A percentile compares a stretch with the other conserved stretches of the same genome.
Evolutionary conservation across 1,140 invertebrate genomes (phyloP).

Genomic region (Sweltsa coloradensis): DNA sequence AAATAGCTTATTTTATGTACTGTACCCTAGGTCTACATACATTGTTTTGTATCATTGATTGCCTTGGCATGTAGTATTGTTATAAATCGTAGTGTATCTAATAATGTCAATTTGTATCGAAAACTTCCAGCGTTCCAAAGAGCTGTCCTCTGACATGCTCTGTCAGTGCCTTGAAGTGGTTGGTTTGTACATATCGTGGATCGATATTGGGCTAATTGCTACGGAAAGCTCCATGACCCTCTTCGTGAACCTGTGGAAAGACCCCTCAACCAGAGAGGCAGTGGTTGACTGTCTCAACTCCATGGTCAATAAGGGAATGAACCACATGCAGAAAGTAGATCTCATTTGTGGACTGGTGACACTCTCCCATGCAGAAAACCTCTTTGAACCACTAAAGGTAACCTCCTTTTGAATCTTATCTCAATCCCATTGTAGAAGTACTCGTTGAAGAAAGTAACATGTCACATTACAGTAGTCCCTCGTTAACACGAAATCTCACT

Average conservation of each 20-base stretch:
- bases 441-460: no score
- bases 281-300: conserved; percentile 42
- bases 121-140: no score
- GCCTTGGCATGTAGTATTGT: no score
- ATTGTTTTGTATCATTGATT: no score
- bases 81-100: no score
- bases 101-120: no score
- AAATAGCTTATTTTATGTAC: no score
- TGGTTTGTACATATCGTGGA: conserved; percentile 45
- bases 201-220: conserved; percentile 43
- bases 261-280: conserved; percentile 30
- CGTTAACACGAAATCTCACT: no score
- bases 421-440: no score
- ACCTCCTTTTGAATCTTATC: not conserved
- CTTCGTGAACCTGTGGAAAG: conserved; percentile 32
- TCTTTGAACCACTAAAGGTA: conserved; percentile 1
- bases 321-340: conserved; percentile 38
- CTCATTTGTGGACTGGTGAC: conserved; percentile 40
- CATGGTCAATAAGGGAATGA: conserved; percentile 46
- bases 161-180: conserved; percentile 40
- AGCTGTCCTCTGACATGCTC: no score
- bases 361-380: conserved; percentile 30
- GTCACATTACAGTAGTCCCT: no score
- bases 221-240: conserved; percentile 42
- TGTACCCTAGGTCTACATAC: no score